Evolutionary conservation across 2,888 invertebrate genomes (phyloP).

Genomic region (Acanthopleura granulata): DNA sequence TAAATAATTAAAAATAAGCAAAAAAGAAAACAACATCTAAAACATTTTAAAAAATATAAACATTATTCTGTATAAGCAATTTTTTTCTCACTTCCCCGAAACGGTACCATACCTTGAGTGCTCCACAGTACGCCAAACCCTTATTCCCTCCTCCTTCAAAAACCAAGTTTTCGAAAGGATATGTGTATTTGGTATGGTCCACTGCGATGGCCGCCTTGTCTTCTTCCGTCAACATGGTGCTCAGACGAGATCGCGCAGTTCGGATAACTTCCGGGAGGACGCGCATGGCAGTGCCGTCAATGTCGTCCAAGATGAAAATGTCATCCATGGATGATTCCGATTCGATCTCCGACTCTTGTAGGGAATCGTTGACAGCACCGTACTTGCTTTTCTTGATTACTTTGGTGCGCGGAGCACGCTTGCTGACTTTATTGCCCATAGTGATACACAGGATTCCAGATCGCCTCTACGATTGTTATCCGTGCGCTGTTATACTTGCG

Average conservation of each 20-base stretch:
- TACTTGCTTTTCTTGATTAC: too few relatives aligned
- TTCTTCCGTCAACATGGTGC: neutral
- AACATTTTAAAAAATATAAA: too few relatives aligned
- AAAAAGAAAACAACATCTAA: too few relatives aligned
- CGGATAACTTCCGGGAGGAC: neutral
- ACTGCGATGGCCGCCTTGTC: neutral
- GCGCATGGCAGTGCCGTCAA: neutral
- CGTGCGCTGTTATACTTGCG: too few relatives aligned
- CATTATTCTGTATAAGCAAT: too few relatives aligned
- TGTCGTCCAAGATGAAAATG: neutral
- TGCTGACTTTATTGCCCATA: too few relatives aligned
- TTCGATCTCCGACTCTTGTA: neutral
- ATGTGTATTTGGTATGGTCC: neutral
- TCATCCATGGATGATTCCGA: neutral
- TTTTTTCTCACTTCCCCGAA: too few relatives aligned
- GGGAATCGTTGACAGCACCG: neutral
- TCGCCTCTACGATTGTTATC: too few relatives aligned
- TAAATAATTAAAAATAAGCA: too few relatives aligned
- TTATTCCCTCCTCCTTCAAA: conserved; percentile 22
- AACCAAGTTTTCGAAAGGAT: conserved; percentile 22
- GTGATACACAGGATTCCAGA: too few relatives aligned
- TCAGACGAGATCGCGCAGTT: neutral
- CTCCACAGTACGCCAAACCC: conserved; percentile 22
- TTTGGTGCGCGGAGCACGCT: too few relatives aligned
- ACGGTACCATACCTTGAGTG: conserved; percentile 6